Conservation (phyloP, 2,888 invertebrate genomes). For the Troilus luridus region DNA sequence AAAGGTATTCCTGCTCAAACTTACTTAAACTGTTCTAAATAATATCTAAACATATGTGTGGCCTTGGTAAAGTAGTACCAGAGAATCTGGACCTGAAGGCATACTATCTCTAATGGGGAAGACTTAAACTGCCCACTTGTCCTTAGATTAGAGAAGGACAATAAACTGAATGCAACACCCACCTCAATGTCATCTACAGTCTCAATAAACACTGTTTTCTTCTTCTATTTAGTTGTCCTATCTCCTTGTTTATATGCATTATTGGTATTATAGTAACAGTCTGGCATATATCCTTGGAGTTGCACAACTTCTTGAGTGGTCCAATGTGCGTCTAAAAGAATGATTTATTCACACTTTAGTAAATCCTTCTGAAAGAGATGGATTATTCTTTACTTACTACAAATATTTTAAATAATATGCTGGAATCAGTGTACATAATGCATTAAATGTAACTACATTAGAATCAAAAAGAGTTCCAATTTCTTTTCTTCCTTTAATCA, state of each 20-base stretch:
- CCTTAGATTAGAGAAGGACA: slow-evolving; percentile 37
- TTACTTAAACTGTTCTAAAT: too few species aligned
- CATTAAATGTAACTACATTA: too few species aligned
- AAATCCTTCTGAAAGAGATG: neutral
- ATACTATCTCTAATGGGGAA: slow-evolving; percentile 15
- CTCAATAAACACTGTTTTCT: slow-evolving; percentile 13
- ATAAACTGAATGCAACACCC: slow-evolving; percentile 32
- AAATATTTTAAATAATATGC: too few species aligned
- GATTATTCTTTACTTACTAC: too few species aligned
- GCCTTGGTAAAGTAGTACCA: neutral
- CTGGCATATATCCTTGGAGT: neutral
- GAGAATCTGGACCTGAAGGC: neutral
- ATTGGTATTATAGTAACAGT: neutral
- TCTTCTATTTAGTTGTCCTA: slow-evolving; percentile 25
- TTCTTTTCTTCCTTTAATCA: too few species aligned
- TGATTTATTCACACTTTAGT: neutral
- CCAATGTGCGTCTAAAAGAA: neutral
- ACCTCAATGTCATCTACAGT: slow-evolving; percentile 17
- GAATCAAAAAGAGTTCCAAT: too few species aligned
- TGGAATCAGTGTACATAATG: too few species aligned
- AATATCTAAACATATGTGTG: neutral
- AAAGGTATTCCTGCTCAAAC: neutral
- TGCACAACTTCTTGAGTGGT: neutral
- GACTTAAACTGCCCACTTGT: slow-evolving; percentile 20
- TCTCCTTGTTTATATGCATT: neutral